Conservation (phyloP, 2,113 vertebrate genomes). For the Aptenodytes forsteri region DNA sequence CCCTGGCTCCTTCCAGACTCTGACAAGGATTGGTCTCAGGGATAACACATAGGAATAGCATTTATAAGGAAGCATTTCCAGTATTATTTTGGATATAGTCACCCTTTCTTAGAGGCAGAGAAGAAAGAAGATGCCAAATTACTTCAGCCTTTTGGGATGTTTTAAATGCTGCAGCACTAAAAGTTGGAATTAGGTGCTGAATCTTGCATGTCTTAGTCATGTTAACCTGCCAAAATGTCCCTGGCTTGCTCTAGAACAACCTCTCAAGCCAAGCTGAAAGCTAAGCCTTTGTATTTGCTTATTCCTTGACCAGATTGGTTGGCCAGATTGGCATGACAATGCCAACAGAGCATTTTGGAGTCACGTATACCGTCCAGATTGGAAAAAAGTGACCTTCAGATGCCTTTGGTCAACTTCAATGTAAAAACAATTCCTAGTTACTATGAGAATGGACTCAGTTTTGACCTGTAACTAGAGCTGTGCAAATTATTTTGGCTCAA, state of each 20-base stretch:
- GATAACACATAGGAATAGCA: background rate
- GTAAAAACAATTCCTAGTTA: constrained; percentile 57
- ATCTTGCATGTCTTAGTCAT: background rate
- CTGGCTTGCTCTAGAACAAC: constrained; percentile 41
- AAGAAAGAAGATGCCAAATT: background rate
- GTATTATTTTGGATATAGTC: background rate
- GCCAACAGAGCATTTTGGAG: constrained; percentile 44
- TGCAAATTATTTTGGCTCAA: background rate
- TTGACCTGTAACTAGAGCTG: constrained; percentile 12
- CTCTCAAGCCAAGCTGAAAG: constrained; percentile 44
- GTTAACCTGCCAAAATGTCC: background rate
- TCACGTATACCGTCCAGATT: background rate
- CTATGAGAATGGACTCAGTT: constrained; percentile 17
- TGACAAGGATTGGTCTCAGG: background rate
- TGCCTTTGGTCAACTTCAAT: constrained; percentile 50
- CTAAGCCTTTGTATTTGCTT: constrained; percentile 45
- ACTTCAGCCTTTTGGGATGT: background rate
- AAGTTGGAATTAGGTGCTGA: background rate
- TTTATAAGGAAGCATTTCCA: background rate
- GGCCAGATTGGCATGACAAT: constrained; percentile 44
- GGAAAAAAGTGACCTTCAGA: background rate
- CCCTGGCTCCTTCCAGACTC: background rate
- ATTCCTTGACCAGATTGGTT: constrained; percentile 56
- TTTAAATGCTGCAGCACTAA: background rate
- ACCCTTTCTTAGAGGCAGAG: background rate